A percentile compares a stretch with the other conserved stretches of the same genome.
phyloP scores from a whole-genome alignment of 2,113 vertebrate genomes.

The Ginglymostoma cirratum region DNA sequence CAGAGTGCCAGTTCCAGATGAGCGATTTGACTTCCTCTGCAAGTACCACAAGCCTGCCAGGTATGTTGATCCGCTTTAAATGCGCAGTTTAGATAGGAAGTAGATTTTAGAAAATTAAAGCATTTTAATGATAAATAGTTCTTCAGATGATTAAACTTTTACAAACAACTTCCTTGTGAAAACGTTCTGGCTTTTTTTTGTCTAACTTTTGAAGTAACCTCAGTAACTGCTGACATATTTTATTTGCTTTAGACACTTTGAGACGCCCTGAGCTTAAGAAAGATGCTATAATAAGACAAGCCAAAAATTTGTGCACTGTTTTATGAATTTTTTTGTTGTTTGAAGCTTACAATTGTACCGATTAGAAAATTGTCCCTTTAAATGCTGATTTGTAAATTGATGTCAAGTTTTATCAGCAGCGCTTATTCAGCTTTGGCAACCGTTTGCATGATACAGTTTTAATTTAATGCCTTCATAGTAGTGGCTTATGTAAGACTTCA shows the following conservation, averaged over 20 bases:
- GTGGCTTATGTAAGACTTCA: background rate
- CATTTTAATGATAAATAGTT: background rate
- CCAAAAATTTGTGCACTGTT: background rate
- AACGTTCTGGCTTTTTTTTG: background rate
- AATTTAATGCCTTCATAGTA: background rate
- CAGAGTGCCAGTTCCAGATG: conserved; percentile 86
- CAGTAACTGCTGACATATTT: background rate
- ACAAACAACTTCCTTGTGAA: background rate
- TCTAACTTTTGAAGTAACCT: background rate
- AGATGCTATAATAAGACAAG: too few relatives aligned
- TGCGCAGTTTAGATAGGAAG: conserved; percentile 40
- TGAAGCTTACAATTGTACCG: background rate
- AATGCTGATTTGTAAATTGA: background rate
- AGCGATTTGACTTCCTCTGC: conserved; percentile 85
- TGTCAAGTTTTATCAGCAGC: background rate
- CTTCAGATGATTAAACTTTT: background rate
- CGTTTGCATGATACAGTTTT: background rate
- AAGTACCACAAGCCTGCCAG: conserved; percentile 84
- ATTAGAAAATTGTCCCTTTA: background rate
- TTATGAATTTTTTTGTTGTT: background rate
- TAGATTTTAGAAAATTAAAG: conserved; percentile 44
- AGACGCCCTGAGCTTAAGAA: too few relatives aligned
- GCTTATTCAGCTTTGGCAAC: background rate
- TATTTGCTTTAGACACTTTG: background rate
- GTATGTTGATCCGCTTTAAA: conserved; percentile 53